A percentile compares a stretch with the other conserved stretches of the same genome.
Conservation (phyloP, 92 coral and sea anemone genomes). For the Epizoanthus ramosus region DNA sequence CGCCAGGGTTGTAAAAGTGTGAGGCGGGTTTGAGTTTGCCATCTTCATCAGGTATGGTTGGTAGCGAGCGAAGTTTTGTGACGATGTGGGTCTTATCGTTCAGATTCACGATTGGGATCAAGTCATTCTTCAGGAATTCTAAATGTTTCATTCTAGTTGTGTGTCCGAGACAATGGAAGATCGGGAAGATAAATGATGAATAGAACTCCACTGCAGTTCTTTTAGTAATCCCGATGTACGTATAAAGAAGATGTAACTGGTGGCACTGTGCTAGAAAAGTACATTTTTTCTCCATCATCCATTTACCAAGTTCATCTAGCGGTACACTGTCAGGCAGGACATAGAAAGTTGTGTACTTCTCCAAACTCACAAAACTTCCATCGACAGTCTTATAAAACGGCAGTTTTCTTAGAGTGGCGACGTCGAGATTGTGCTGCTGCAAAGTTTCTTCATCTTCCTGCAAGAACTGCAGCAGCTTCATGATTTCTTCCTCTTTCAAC, state of each 20-base stretch:
- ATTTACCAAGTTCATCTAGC: constrained; percentile 28
- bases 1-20: constrained; percentile 40
- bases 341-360: constrained; percentile 17
- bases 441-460: constrained; percentile 44
- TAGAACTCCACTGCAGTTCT: constrained; percentile 48
- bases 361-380: constrained; percentile 43
- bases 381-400: constrained; percentile 55
- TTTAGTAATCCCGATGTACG: constrained; percentile 25
- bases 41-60: constrained; percentile 32
- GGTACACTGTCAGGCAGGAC: constrained; percentile 48
- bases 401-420: constrained; percentile 29
- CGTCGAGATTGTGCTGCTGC: constrained; percentile 32
- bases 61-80: constrained; percentile 19
- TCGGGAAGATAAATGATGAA: constrained; percentile 33
- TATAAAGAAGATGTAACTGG: constrained; percentile 39
- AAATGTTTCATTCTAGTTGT: constrained; percentile 36
- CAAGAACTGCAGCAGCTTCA: constrained; percentile 42
- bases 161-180: constrained; percentile 34
- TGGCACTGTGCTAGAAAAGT: constrained; percentile 41
- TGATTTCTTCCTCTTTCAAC: constrained; percentile 36
- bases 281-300: constrained; percentile 30
- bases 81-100: constrained; percentile 31
- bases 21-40: constrained; percentile 38
- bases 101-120: neutral
- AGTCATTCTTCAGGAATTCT: constrained; percentile 27